Percentiles rank a stretch among this genome's conserved stretches.
phyloP scores from a whole-genome alignment of 2,888 invertebrate genomes.

The Stegana nigrithorax region DNA sequence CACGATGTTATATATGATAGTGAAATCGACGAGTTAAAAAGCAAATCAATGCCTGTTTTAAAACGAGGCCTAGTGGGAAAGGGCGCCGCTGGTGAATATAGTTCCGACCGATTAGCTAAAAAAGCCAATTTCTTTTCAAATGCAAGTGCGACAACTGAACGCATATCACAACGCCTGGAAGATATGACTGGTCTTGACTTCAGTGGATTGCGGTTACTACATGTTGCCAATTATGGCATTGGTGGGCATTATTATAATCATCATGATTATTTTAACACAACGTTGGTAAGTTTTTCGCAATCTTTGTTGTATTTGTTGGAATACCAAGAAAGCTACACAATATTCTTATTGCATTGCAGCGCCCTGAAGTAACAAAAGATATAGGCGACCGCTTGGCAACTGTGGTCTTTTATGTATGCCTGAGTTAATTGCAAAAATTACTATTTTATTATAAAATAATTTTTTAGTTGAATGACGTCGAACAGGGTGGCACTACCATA shows the following conservation, averaged over 20 bases:
- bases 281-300: too few species aligned
- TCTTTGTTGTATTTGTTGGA: not conserved
- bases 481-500: slow-evolving; percentile 94
- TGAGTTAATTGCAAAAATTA: not conserved
- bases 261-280: not conserved
- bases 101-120: not conserved
- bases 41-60: not conserved
- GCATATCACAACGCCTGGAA: not conserved
- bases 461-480: slow-evolving; percentile 91
- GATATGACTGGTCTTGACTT: slow-evolving; percentile 4
- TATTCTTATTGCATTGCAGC: too few species aligned
- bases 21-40: slow-evolving; percentile 20
- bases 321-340: too few species aligned
- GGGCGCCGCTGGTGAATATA: not conserved
- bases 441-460: not conserved
- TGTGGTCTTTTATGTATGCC: not conserved
- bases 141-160: not conserved
- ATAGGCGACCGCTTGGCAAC: not conserved
- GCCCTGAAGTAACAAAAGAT: not conserved
- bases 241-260: not conserved
- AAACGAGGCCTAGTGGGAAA: slow-evolving; percentile 18
- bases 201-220: not conserved
- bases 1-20: slow-evolving; percentile 29
- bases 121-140: not conserved
- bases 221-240: not conserved